phyloP scores from a whole-genome alignment of 2,888 invertebrate genomes.

The Phasia obesa region DNA sequence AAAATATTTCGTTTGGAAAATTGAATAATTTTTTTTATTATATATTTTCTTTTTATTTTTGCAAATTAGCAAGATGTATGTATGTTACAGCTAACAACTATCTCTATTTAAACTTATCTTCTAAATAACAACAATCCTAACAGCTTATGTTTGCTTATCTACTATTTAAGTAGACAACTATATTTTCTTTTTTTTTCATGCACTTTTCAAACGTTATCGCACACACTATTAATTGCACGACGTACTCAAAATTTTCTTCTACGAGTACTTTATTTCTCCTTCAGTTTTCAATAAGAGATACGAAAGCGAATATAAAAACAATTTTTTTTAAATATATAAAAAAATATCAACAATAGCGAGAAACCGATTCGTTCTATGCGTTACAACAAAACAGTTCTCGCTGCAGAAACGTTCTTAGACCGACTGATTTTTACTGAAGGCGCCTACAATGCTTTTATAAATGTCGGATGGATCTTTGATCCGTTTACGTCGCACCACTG shows the following conservation, averaged over 20 bases:
- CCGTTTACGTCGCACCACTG: slow-evolving; percentile 66
- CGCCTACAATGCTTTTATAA: slow-evolving; percentile 80
- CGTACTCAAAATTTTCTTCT: slow-evolving; percentile 45
- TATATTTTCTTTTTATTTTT: not conserved
- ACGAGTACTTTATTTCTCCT: slow-evolving; percentile 30
- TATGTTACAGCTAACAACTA: too few species aligned
- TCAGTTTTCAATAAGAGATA: slow-evolving; percentile 14
- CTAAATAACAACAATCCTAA: slow-evolving; percentile 51
- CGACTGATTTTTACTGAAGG: slow-evolving; percentile 77
- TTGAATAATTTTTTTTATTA: not conserved
- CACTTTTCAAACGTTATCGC: slow-evolving; percentile 1
- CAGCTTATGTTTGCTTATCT: not conserved
- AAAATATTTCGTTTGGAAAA: too few species aligned
- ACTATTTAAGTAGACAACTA: slow-evolving; percentile 23
- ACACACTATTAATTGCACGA: slow-evolving; percentile 5
- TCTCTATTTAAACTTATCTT: slow-evolving; percentile 34
- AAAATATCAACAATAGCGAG: slow-evolving; percentile 21
- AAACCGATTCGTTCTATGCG: slow-evolving; percentile 21
- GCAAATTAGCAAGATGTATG: not conserved
- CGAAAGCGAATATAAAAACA: slow-evolving; percentile 21
- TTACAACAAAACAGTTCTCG: slow-evolving; percentile 67
- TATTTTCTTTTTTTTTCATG: not conserved
- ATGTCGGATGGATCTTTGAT: slow-evolving; percentile 75
- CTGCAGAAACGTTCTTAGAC: slow-evolving; percentile 77
- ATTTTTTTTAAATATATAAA: slow-evolving; percentile 1